Base-by-base conservation (phyloP, 2,888 invertebrate genomes). In the Metalampra italica region DNA sequence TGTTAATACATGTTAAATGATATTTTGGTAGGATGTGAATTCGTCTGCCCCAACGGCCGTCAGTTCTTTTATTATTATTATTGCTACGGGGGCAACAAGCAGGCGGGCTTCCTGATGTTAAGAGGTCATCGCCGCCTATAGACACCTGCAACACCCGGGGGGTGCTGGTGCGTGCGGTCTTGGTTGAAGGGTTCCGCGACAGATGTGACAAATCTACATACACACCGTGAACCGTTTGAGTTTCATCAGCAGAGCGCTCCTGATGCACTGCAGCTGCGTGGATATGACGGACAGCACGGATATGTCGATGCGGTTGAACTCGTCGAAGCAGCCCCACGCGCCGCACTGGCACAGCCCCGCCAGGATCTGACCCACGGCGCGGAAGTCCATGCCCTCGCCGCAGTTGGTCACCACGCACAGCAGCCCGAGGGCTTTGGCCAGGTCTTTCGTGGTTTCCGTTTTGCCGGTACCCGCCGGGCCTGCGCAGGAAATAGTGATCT, bases 271-370 rank as follows among this genome's bases (percentile, higher is more conserved):
- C 56, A 98, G 83, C 74, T 97, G 97, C 0, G 96, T 95, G 0
- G 97, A 97, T 67, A 98, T 97, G 1, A 98, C 97, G 12, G 97
- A 97, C 14, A 98, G 85, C 43, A 97, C 97, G 0, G 97, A 97
- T 4, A 97, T 93, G 57, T 97, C 97, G 58, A 98, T 97, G 34
- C 97, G 91, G 80, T 98, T 97, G 84, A 98, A 98, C 82, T 97
- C 97, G 62, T 98, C 97, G 71, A 98, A 98, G 75, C 97, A 98
- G 1, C 97, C 98, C 98, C 98, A 98, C 2, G 97, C 97, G 0
- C 98, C 98, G 72, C 95, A 96, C 73, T 96, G 95, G 47, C 94
- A 94, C 45, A 96, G 83, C 0, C 96, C 93, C 0, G 94, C 93
- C 5, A 96, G 82, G 56, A 94, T 95, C 66, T 88, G 88, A 0